Evolutionary conservation across 2,113 vertebrate genomes (phyloP), one percentile per base, ranked within the genome.

Genomic region (Mobula hypostoma): DNA sequence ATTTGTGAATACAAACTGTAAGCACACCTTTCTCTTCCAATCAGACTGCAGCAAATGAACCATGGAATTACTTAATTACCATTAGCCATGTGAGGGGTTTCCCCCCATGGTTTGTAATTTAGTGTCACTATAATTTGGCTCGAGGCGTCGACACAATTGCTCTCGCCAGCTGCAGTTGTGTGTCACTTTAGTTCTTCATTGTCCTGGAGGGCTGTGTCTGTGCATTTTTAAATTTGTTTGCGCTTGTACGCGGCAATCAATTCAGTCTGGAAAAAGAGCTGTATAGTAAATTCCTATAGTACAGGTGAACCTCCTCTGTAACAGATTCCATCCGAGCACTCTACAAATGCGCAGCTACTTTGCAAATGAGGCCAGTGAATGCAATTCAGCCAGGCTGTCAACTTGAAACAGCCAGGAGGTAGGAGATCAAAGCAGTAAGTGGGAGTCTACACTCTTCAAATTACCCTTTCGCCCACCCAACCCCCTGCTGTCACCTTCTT

Each of bases 281-380:
- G 96, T 95, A 95, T 95, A 96, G 97, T 97, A 97, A 96, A 97
- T 97, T 96, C 96, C 95, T 96, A 94, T 96, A 96, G 96, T 97
- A 97, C 97, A 97, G 97, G 97, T 97, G 97, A 97, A 96, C 97
- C 97, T 96, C 96, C 96, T 96, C 96, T 97, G 97, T 97, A 96
- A 97, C 97, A 96, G 96, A 96, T 96, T 96, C 96, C 96, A 95
- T 96, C 94, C 94, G 95, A 96, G 96, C 96, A 96, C 96, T 95
- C 95, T 96, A 32, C 61, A 66, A 90, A n/a, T n/a, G 95, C 96
- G 96, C 95, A 96, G 95, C 90, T 97, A 97, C 97, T 96, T 96
- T 97, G 97, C 97, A 97, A 97, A 97, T 96, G 96, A 96, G 96
- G 97, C 96, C 96, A 94, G 85, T 95, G 96, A 96, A 97, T 96